Conservation (phyloP, 1,140 invertebrate genomes). For the Ectropis grisescens region DNA sequence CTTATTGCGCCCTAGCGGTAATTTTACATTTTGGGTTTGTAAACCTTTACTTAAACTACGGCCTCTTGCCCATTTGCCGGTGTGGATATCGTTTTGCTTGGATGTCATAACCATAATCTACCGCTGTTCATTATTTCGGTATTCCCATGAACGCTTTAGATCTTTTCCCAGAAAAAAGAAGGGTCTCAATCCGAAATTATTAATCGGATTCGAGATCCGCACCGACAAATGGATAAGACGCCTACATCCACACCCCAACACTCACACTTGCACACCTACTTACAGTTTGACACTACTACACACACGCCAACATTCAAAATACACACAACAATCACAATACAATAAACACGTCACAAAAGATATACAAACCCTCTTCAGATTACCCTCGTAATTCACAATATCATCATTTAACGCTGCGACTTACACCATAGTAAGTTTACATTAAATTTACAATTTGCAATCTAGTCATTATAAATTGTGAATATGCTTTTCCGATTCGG, state of each 20-base stretch:
- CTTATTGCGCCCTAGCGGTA: constrained; percentile 66
- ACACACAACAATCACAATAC: not conserved
- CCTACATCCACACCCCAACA: no score
- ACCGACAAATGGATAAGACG: no score
- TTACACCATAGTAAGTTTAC: constrained; percentile 53
- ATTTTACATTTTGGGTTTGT: constrained; percentile 69
- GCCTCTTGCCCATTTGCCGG: no score
- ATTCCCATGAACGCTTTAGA: no score
- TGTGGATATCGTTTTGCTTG: no score
- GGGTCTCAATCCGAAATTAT: no score
- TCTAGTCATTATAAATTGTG: no score
- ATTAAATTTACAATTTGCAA: constrained; percentile 20
- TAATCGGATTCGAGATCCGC: no score
- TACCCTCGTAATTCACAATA: constrained; percentile 34
- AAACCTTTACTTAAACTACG: constrained; percentile 68
- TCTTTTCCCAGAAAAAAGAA: no score
- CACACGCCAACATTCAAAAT: constrained; percentile 2
- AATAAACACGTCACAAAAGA: constrained; percentile 43
- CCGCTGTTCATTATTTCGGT: no score
- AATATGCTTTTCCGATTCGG: no score
- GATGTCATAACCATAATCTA: no score
- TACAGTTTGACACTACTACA: constrained; percentile 10
- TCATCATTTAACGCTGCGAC: constrained; percentile 55
- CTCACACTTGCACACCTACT: constrained; percentile 16
- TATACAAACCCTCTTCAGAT: constrained; percentile 66